These are phyloP conservation scores for Spodoptera littoralis DNA, from an alignment of 2,888 invertebrate genomes.

Conservation along the genomic window DNA sequence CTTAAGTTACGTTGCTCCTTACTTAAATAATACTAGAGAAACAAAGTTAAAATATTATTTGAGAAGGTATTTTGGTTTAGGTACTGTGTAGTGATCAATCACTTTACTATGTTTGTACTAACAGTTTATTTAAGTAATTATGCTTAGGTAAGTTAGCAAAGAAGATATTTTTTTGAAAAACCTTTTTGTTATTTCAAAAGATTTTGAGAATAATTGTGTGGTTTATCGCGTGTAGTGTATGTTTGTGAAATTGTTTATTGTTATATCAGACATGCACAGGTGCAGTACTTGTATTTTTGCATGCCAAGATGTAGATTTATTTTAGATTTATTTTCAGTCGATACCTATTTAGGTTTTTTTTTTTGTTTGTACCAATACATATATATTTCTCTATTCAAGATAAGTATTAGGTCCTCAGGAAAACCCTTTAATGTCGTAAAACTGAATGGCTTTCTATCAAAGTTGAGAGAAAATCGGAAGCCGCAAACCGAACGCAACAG, in stretches of 20 bases:
- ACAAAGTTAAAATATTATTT: too few species aligned
- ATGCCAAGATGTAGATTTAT: background rate
- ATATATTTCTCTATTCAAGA: too few species aligned
- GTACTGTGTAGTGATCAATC: too few species aligned
- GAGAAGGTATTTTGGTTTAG: too few species aligned
- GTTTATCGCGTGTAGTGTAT: constrained; percentile 11
- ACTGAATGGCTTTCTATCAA: background rate
- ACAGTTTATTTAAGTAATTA: too few species aligned
- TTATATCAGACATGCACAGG: constrained; percentile 15
- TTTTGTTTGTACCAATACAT: too few species aligned
- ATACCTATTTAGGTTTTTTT: too few species aligned
- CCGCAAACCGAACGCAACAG: background rate
- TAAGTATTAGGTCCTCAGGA: too few species aligned
- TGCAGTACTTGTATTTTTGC: constrained; percentile 15
- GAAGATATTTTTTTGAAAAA: background rate
- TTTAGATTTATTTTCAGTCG: too few species aligned
- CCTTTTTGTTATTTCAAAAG: background rate
- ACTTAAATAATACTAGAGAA: too few species aligned
- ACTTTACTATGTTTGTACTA: too few species aligned
- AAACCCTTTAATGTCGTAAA: too few species aligned
- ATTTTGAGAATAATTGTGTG: background rate
- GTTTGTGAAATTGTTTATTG: constrained; percentile 11
- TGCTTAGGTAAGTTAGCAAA: background rate
- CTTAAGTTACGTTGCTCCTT: background rate
- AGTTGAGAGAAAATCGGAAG: constrained; percentile 5